phyloP scores from a whole-genome alignment of 2,113 vertebrate species.

The Chlamydotis undulata region DNA sequence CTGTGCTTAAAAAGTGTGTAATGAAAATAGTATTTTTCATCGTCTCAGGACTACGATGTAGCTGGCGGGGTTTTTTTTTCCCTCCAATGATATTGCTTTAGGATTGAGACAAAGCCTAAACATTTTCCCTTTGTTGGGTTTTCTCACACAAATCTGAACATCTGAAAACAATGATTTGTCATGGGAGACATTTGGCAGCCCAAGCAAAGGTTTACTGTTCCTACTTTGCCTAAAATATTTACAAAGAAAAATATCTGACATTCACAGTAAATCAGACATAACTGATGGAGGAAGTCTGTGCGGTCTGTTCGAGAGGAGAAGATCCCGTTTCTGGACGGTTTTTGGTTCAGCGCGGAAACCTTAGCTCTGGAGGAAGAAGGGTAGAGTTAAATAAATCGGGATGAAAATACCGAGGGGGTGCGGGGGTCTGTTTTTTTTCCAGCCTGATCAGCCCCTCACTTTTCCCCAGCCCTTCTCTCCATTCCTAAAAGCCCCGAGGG shows the following conservation, averaged over 20 bases:
- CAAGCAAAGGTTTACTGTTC: slow-evolving; percentile 49
- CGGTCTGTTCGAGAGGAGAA: neutral
- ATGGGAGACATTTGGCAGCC: slow-evolving; percentile 41
- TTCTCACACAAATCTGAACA: slow-evolving; percentile 58
- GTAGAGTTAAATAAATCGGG: neutral
- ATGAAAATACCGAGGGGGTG: neutral
- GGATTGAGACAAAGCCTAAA: slow-evolving; percentile 46
- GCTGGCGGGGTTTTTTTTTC: neutral
- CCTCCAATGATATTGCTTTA: neutral
- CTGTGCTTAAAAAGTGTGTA: slow-evolving; percentile 38
- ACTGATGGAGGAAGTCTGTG: neutral
- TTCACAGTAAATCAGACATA: slow-evolving; percentile 27
- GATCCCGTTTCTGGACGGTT: neutral
- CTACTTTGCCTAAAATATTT: slow-evolving; percentile 52
- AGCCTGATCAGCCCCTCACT: neutral
- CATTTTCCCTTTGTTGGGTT: slow-evolving; percentile 36
- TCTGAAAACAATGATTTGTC: slow-evolving; percentile 66
- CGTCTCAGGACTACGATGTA: neutral
- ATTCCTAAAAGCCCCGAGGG: neutral
- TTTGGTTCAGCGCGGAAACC: neutral
- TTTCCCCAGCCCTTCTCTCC: neutral
- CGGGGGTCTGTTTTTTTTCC: neutral
- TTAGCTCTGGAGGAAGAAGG: neutral
- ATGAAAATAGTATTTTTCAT: slow-evolving; percentile 35
- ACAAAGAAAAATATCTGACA: slow-evolving; percentile 32